Evolutionary conservation across 2,113 vertebrate genomes (phyloP).

Genomic region (Rallus limicola): DNA sequence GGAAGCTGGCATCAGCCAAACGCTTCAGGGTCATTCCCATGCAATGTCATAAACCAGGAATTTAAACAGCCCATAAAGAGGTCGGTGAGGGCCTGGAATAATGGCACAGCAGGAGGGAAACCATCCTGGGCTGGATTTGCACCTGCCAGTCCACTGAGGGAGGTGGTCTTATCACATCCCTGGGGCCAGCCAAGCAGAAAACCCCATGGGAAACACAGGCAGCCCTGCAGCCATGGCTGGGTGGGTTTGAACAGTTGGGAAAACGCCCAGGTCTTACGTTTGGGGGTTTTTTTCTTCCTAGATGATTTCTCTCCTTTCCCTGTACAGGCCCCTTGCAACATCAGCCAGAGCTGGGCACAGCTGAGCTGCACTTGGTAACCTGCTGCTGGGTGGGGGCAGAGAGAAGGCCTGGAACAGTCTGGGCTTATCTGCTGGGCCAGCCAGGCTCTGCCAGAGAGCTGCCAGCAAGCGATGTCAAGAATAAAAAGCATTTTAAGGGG

Average conservation of each 20-base stretch:
- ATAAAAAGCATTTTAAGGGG: no score
- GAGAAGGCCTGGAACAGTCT: background rate
- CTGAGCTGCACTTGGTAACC: background rate
- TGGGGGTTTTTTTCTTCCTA: background rate
- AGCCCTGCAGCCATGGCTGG: background rate
- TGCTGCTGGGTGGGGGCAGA: background rate
- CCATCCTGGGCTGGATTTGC: rapidly evolving
- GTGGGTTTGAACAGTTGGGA: background rate
- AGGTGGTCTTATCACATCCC: background rate
- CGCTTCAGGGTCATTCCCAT: background rate
- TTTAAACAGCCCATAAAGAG: background rate
- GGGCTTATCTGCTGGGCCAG: background rate
- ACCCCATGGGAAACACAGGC: background rate
- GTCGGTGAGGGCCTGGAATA: background rate
- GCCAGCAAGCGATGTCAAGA: background rate
- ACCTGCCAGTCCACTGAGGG: rapidly evolving
- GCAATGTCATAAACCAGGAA: background rate
- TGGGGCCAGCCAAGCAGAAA: background rate
- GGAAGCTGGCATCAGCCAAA: background rate
- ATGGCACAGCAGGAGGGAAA: background rate
- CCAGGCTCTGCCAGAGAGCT: rapidly evolving
- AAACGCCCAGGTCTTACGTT: background rate
- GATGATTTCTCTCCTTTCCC: background rate
- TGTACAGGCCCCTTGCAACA: background rate
- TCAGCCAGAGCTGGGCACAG: background rate